Evolutionary conservation across 2,888 invertebrate genomes (phyloP), one percentile per base, ranked within the genome.

Genomic region (Colostygia pectinataria): DNA sequence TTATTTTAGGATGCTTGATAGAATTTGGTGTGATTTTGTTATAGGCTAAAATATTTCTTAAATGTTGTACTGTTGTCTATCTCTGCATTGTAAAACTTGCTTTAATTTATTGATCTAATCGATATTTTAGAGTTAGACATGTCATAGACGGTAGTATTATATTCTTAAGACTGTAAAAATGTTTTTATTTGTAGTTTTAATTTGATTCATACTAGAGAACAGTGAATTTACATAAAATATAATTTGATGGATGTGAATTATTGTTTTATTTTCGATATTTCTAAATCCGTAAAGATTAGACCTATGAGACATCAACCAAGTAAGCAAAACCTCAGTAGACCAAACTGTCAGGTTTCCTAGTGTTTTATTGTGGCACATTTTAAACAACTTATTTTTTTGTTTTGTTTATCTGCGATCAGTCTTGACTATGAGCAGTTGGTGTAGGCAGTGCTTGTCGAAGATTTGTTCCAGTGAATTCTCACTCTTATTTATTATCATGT

Each of bases 151-250:
- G 43, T 53, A 53, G 57, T 59, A 54, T 48, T 57, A 50, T 53
- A 53, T 66, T 63, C 59, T 60, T 65, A 69, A 69, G 71, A 66
- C 59, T 72, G 65, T 66, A 63, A 63, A 62, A 63, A 63, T 61
- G 10, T 33, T 49, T 65, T 63, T 60, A 56, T 64, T 47, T 44
- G 55, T 52, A 45, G 51, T 45, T 14, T n/a, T n/a, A n/a, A 52
- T 51, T 44, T 10, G 61, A 62, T 62, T 38, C 37, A 45, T 52
- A 55, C 60, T 67, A 65, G 24, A 48, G 25, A 65, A 61, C 66
- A 66, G 5, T 20, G 62, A 69, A 65, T 69, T 70, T 68, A 67
- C 44, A 66, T 41, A 50, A 66, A 71, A 64, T 71, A 58, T 48
- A 66, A 58, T 47, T 56, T 60, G 39, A 54, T 57, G 43, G 43